Percentiles rank a stretch among this genome's conserved stretches.
Evolutionary conservation across 2,797 vertebrate species (phyloP).

Genomic region (Ceyx erithaca): DNA sequence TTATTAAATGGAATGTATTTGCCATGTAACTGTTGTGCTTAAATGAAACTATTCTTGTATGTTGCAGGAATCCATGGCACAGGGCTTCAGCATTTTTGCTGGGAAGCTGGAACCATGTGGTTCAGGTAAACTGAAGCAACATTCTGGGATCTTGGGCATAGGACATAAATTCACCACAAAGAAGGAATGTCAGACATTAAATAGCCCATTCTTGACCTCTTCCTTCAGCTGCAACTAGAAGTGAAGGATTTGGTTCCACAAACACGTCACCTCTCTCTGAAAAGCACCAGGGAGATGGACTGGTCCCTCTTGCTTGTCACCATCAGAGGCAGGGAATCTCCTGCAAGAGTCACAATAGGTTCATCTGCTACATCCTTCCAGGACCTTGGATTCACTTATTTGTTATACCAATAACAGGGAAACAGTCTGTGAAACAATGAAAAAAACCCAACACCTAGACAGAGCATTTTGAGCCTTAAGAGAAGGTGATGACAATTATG

Average conservation of each 20-base stretch:
- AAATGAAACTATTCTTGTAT: neutral
- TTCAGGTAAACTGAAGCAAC: neutral
- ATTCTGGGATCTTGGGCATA: neutral
- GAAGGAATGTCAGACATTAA: neutral
- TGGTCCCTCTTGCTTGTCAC: neutral
- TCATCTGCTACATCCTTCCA: neutral
- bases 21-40: neutral
- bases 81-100: neutral
- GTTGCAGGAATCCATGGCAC: neutral
- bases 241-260: neutral
- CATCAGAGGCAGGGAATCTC: neutral
- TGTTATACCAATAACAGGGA: neutral
- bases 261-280: neutral
- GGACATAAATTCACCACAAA: neutral
- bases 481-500: neutral
- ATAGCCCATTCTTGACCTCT: neutral
- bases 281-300: neutral
- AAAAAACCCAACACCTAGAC: neutral
- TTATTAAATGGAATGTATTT: conserved; percentile 42
- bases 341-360: neutral
- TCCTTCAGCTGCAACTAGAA: neutral
- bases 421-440: neutral
- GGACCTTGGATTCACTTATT: neutral
- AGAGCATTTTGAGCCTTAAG: neutral
- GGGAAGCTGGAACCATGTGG: neutral